Percentiles rank a stretch among this genome's conserved stretches.
Conservation (phyloP, 2,888 invertebrate genomes). For the Dioctria linearis region DNA sequence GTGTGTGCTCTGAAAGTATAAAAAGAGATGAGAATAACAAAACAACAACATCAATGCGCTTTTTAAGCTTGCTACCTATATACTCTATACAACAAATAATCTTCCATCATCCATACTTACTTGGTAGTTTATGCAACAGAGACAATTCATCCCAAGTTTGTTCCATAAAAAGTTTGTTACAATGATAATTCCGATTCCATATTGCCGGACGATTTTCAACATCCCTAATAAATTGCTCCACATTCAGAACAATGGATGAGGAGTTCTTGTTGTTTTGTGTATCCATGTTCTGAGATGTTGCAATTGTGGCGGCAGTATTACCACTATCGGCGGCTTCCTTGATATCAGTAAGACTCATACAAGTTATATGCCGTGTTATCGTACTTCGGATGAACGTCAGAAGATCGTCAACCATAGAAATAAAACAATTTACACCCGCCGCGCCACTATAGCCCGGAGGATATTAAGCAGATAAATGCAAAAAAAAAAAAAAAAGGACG, state of each 20-base stretch:
- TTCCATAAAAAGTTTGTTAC: constrained; percentile 70
- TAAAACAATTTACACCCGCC: too few species aligned
- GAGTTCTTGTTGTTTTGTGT: constrained; percentile 60
- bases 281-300: constrained; percentile 15
- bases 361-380: constrained; percentile 24
- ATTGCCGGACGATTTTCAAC: constrained; percentile 70
- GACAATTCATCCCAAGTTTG: constrained; percentile 71
- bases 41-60: constrained; percentile 4
- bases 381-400: constrained; percentile 25
- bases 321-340: not conserved
- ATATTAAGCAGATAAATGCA: too few species aligned
- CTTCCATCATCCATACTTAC: constrained; percentile 63
- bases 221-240: constrained; percentile 70
- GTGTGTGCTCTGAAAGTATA: constrained; percentile 66
- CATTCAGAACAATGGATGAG: constrained; percentile 68
- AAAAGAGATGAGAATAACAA: constrained; percentile 47
- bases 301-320: constrained; percentile 13
- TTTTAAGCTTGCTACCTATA: too few species aligned
- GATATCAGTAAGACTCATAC: constrained; percentile 11
- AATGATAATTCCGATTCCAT: constrained; percentile 71
- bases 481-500: too few species aligned
- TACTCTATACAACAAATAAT: not conserved
- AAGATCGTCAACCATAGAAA: constrained; percentile 50
- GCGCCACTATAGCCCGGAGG: too few species aligned
- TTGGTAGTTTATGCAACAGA: constrained; percentile 68